Conservation (phyloP, 2,113 vertebrate species). For the Bos javanicus region DNA sequence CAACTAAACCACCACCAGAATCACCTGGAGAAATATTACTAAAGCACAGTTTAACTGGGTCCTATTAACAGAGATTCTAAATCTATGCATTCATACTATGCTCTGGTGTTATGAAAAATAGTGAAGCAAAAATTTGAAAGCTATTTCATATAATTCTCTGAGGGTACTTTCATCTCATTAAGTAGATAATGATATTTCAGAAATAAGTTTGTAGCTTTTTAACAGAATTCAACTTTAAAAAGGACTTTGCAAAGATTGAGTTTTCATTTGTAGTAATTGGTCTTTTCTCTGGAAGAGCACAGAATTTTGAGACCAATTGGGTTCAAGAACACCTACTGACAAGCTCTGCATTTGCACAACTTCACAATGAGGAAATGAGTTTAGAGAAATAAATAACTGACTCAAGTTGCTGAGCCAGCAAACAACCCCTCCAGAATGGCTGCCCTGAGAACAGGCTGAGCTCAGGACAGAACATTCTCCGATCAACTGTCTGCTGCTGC, state of each 20-base stretch:
- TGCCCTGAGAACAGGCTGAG: background rate
- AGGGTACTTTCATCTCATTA: background rate
- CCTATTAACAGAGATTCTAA: background rate
- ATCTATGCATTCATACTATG: background rate
- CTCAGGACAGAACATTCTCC: background rate
- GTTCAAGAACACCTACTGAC: background rate
- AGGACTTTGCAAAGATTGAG: background rate
- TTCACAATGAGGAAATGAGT: background rate
- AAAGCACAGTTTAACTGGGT: background rate
- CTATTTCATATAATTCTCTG: background rate
- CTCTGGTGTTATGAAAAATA: background rate
- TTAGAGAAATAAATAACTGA: background rate
- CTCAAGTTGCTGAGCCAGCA: background rate
- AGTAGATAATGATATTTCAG: background rate
- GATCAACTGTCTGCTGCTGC: background rate
- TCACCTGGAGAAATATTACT: background rate
- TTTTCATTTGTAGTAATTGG: background rate
- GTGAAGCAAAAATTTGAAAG: background rate
- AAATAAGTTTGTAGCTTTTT: background rate
- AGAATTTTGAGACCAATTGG: background rate
- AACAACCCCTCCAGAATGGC: background rate
- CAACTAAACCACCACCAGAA: background rate
- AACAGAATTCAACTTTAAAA: background rate
- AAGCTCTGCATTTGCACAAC: background rate
- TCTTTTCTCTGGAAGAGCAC: background rate